Evolutionary conservation across 2,888 invertebrate genomes (phyloP), one percentile per base, ranked within the genome.

Genomic region (Tetranychus truncatus): DNA sequence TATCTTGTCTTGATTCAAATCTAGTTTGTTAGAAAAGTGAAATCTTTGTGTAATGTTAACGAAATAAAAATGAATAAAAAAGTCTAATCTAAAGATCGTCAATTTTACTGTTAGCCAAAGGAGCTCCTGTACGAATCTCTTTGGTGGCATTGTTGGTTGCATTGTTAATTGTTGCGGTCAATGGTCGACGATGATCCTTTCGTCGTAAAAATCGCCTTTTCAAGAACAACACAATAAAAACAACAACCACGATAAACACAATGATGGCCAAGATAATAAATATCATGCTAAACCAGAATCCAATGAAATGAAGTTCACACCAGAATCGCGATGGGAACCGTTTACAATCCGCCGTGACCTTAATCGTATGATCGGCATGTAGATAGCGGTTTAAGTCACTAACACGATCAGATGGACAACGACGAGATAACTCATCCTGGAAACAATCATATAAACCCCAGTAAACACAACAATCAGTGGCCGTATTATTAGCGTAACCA

Each of bases 301-400:
- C 9, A 69, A 24, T 20, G 24, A 69, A 69, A 11, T 69, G 69
- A 11, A 20, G 20, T 5, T 69, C 69, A 69, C 69, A 69, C 20
- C 34, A 24, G 69, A 24, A 69, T 21, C 34, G 20, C 11, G 20
- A 20, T 11, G 69, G 69, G 34, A 69, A 69, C 18, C 69, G 20
- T 21, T 20, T 69, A 69, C 69, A 69, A 24, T 69, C 69, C 18
- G 21, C 34, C 6, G 69, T 69, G 4, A 24, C 69, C 21, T 24
- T 69, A 24, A 69, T 24, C 21, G 34, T 69, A 24, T 69, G 69
- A 69, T 69, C 69, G 69, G 34, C 20, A 69, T 69, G 69, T 69
- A 69, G 9, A 69, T 24, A 69, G 5, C 69, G 20, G 5, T 11
- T 20, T 9, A 24, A 20, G 11, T 69, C 69, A 21, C 21, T 20